These are phyloP conservation scores for Ochotona curzoniae DNA, from an alignment of 2,113 vertebrate species.

Conservation along the genomic window DNA sequence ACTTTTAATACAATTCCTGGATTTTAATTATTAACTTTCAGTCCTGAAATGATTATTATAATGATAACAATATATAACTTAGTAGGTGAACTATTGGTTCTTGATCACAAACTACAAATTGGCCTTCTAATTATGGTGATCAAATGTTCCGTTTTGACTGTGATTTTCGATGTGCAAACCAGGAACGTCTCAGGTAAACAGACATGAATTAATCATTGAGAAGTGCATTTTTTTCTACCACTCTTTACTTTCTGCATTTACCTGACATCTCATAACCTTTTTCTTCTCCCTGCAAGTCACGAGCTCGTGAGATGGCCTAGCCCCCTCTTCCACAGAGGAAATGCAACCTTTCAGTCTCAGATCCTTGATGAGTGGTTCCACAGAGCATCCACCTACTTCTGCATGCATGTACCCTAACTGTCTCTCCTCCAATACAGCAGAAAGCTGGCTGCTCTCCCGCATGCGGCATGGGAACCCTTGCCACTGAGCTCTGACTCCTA, in stretches of 20 bases:
- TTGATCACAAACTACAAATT: not conserved
- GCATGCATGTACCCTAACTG: too few species aligned
- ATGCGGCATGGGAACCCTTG: not conserved
- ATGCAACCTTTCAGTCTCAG: not conserved
- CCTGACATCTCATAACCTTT: not conserved
- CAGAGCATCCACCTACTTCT: not conserved
- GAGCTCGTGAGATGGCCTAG: not conserved
- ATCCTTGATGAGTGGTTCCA: not conserved
- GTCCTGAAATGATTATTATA: not conserved
- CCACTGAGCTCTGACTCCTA: not conserved
- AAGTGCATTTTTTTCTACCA: not conserved
- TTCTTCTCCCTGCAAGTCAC: not conserved
- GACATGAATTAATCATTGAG: not conserved
- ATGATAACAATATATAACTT: not conserved
- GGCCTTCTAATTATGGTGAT: not conserved
- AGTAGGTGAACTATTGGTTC: not conserved
- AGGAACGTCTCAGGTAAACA: not conserved
- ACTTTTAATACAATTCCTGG: not conserved
- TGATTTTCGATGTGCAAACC: not conserved
- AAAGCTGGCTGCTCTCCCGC: not conserved
- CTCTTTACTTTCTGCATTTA: not conserved
- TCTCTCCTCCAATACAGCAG: not conserved
- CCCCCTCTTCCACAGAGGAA: not conserved
- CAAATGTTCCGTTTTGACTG: not conserved
- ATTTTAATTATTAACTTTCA: not conserved